phyloP scores from a whole-genome alignment of 2,113 vertebrate genomes.

The Heterotilapia buettikoferi region DNA sequence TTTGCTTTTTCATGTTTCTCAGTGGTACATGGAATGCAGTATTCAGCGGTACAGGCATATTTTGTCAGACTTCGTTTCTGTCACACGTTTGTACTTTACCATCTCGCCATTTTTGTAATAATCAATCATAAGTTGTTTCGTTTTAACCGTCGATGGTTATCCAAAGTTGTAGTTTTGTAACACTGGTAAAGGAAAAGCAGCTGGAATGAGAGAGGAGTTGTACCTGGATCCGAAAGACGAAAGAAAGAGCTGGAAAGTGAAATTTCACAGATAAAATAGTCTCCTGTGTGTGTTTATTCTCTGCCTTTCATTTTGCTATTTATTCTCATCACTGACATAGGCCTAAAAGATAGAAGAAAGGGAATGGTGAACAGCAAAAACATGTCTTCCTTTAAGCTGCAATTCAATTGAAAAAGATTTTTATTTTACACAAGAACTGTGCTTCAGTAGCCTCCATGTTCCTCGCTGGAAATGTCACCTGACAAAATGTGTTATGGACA shows the following conservation, averaged over 20 bases:
- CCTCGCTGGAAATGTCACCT: constrained; percentile 9
- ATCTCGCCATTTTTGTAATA: not conserved
- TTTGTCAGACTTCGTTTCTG: not conserved
- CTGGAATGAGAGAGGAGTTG: not conserved
- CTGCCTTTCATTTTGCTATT: not conserved
- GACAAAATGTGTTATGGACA: not conserved
- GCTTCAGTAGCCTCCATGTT: not conserved
- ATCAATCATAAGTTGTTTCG: not conserved
- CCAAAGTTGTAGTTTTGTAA: not conserved
- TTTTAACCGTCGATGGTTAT: not conserved
- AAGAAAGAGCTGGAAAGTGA: not conserved
- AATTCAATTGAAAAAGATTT: constrained; percentile 1
- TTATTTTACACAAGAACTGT: not conserved
- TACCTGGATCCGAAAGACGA: not conserved
- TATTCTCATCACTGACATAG: constrained; percentile 16
- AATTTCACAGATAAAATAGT: constrained; percentile 15
- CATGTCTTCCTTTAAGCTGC: not conserved
- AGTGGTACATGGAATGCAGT: not conserved
- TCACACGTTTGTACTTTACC: not conserved
- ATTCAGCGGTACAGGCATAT: not conserved
- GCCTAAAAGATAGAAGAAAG: not conserved
- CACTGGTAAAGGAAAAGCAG: not conserved
- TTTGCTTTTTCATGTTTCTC: not conserved
- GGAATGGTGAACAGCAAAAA: not conserved
- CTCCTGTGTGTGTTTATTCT: not conserved